Conservation (phyloP, 1,140 invertebrate genomes). For the Cylas formicarius region DNA sequence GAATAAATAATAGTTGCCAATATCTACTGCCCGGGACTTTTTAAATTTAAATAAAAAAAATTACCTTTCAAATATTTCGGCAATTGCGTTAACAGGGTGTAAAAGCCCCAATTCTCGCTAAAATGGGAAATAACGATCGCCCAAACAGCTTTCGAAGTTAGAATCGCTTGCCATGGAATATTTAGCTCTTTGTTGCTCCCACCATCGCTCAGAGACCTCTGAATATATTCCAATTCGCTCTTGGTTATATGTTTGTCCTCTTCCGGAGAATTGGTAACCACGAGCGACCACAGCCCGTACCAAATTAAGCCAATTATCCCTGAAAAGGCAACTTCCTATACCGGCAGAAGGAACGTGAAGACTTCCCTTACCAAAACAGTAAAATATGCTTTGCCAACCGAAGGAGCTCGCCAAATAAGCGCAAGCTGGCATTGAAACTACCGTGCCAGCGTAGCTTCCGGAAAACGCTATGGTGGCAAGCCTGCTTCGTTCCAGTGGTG, state of each 20-base stretch:
- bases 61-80: too few relatives aligned
- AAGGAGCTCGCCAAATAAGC: conserved; percentile 62
- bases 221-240: conserved; percentile 72
- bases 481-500: conserved; percentile 71
- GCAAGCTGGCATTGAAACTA: conserved; percentile 71
- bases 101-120: conserved; percentile 86
- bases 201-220: conserved; percentile 40
- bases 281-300: conserved; percentile 60
- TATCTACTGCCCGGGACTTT: too few relatives aligned
- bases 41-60: too few relatives aligned
- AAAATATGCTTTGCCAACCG: conserved; percentile 87
- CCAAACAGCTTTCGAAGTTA: conserved; percentile 70
- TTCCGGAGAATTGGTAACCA: conserved; percentile 70
- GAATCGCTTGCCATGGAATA: conserved; percentile 68
- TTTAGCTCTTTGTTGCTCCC: conserved; percentile 37
- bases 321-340: neutral
- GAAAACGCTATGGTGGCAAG: conserved; percentile 73
- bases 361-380: conserved; percentile 67
- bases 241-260: conserved; percentile 66
- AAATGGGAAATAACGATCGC: conserved; percentile 72
- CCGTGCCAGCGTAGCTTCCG: conserved; percentile 78
- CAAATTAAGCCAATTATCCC: conserved; percentile 66
- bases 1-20: too few relatives aligned
- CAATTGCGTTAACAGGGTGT: conserved; percentile 80
- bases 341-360: neutral